Evolutionary conservation across 2,113 vertebrate genomes (phyloP).

Genomic region (Condylura cristata): DNA sequence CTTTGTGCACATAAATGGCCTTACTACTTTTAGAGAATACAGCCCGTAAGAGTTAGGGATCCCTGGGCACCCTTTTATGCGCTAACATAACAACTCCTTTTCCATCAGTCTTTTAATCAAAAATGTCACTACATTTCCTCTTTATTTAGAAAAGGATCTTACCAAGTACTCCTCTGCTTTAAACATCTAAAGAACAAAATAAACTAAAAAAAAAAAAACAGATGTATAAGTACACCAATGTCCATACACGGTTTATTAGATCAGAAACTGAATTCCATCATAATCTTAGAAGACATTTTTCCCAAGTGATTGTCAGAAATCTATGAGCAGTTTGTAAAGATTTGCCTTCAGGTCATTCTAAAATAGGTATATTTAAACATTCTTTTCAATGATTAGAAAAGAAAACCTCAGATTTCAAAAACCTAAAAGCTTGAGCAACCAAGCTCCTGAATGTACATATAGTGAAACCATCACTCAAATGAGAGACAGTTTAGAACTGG

Average conservation of each 20-base stretch:
- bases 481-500: neutral
- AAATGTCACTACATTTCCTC: neutral
- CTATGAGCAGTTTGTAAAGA: neutral
- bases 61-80: too few species aligned
- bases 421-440: neutral
- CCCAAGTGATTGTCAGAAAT: neutral
- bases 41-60: too few species aligned
- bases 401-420: neutral
- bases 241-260: neutral
- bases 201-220: constrained; percentile 9
- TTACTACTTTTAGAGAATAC: too few species aligned
- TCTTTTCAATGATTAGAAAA: neutral
- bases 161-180: neutral
- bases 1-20: too few species aligned
- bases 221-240: neutral
- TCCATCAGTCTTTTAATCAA: too few species aligned
- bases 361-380: neutral
- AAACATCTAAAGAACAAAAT: constrained; percentile 31
- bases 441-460: neutral
- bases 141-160: neutral
- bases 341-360: neutral
- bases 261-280: constrained; percentile 5
- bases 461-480: neutral
- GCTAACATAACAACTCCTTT: too few species aligned
- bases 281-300: neutral